Evolutionary conservation across 2,888 invertebrate genomes (phyloP).

Genomic region (Leucania comma): DNA sequence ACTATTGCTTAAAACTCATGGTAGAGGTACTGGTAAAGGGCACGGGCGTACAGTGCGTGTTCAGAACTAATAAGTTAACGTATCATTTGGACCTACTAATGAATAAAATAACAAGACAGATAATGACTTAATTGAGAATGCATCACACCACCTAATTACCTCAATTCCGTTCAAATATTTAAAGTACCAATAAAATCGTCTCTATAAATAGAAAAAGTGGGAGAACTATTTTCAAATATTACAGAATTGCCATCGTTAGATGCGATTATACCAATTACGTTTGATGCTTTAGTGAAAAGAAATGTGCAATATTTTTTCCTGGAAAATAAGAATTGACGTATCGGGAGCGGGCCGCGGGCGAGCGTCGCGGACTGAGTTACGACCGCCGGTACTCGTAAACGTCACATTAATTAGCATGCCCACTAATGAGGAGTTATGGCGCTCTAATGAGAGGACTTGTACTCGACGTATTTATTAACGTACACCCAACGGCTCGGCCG

Average conservation of each 20-base stretch:
- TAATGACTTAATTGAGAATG: conserved; percentile 27
- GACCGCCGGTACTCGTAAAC: conserved; percentile 84
- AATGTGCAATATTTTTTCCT: conserved; percentile 54
- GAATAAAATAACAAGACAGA: conserved; percentile 12
- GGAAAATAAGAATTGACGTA: conserved; percentile 65
- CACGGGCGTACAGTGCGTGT: conserved; percentile 28
- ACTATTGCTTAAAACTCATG: too few relatives aligned
- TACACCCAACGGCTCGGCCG: conserved; percentile 50
- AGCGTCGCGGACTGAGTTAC: conserved; percentile 69
- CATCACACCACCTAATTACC: conserved; percentile 18
- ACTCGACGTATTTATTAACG: conserved; percentile 79
- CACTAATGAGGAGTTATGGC: conserved; percentile 90
- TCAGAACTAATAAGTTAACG: conserved; percentile 28
- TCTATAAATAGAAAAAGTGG: conserved; percentile 11
- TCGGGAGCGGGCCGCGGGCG: conserved; percentile 54
- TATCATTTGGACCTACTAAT: conserved; percentile 29
- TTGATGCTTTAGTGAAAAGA: conserved; percentile 54
- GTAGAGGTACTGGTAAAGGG: conserved; percentile 19
- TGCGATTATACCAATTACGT: conserved; percentile 65
- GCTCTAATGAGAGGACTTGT: conserved; percentile 88
- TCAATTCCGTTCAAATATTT: conserved; percentile 6
- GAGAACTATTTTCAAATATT: conserved; percentile 33
- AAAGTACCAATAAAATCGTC: background rate
- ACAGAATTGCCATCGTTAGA: conserved; percentile 25
- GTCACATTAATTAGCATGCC: conserved; percentile 90